Conservation (phyloP, 2,888 invertebrate genomes). For the Drosophila suboccidentalis region DNA sequence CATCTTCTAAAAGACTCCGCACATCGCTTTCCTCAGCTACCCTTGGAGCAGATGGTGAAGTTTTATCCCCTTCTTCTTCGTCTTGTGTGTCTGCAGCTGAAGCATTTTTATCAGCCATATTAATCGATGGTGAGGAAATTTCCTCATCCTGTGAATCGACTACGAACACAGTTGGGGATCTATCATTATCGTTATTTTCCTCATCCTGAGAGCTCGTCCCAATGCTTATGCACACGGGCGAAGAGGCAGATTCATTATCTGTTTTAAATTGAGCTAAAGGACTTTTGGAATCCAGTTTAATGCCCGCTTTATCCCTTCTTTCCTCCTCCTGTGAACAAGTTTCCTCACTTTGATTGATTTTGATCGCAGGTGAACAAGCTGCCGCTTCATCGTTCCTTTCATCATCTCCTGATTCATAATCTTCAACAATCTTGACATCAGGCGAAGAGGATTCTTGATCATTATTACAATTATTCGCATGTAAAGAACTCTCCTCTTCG, state of each 20-base stretch:
- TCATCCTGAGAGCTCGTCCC: slow-evolving; percentile 5
- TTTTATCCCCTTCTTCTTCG: not conserved
- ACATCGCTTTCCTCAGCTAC: slow-evolving; percentile 1
- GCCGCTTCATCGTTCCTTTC: not conserved
- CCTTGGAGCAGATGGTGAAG: slow-evolving; percentile 11
- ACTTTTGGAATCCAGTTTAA: slow-evolving; percentile 15
- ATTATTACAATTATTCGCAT: slow-evolving; percentile 3
- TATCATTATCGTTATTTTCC: slow-evolving; percentile 2
- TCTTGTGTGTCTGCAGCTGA: slow-evolving; percentile 2
- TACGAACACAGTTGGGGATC: slow-evolving; percentile 2
- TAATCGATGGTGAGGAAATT: slow-evolving; percentile 2
- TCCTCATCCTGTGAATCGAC: slow-evolving; percentile 31
- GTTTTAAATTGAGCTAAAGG: not conserved
- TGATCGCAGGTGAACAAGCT: slow-evolving; percentile 4
- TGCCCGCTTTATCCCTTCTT: not conserved
- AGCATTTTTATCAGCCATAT: not conserved
- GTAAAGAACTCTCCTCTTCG: slow-evolving; percentile 5
- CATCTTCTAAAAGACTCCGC: not conserved
- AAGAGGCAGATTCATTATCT: slow-evolving; percentile 14
- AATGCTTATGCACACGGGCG: slow-evolving; percentile 16
- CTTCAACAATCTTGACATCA: slow-evolving; percentile 27
- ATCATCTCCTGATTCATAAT: slow-evolving; percentile 21
- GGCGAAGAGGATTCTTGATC: slow-evolving; percentile 8
- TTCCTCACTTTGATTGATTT: slow-evolving; percentile 12
- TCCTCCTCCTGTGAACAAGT: slow-evolving; percentile 14